Percentiles rank a stretch among this genome's conserved stretches.
These are phyloP conservation scores for Stichopus horrens DNA, from an alignment of 53 echinoderm and acorn worm genomes.

Conservation along the genomic window DNA sequence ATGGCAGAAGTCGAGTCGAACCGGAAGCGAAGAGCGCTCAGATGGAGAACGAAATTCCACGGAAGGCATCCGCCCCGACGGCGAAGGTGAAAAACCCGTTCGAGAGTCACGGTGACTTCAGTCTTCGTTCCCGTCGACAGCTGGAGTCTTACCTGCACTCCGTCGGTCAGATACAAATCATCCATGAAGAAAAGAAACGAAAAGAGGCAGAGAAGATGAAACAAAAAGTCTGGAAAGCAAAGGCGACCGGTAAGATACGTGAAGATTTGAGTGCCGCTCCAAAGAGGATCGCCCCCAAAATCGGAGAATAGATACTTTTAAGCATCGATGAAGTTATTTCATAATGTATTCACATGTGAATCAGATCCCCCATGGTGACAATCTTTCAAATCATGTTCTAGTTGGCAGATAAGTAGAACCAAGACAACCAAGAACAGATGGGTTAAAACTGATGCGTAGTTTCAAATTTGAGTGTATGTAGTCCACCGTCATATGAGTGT, in stretches of 20 bases:
- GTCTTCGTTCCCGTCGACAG: constrained; percentile 84
- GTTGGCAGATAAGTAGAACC: no score
- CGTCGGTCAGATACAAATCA: constrained; percentile 72
- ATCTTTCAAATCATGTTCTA: no score
- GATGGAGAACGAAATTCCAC: constrained; percentile 17
- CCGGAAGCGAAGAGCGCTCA: neutral
- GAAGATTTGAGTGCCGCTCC: constrained; percentile 45
- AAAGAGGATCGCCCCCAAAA: constrained; percentile 59
- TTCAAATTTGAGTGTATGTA: no score
- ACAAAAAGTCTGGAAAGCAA: constrained; percentile 74
- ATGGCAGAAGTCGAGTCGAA: neutral
- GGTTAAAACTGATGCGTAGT: no score
- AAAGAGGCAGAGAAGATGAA: constrained; percentile 56
- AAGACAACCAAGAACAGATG: no score
- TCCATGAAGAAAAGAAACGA: constrained; percentile 58
- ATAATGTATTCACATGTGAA: no score
- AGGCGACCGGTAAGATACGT: constrained; percentile 55
- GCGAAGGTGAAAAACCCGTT: constrained; percentile 76
- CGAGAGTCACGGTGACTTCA: constrained; percentile 70
- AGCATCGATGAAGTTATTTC: no score
- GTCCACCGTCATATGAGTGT: no score
- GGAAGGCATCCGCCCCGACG: constrained; percentile 15
- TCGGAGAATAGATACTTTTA: constrained; percentile 38
- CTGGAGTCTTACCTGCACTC: constrained; percentile 72
- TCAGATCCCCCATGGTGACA: no score